Evolutionary conservation across 2,113 vertebrate genomes (phyloP).

Genomic region (Hippocampus zosterae): DNA sequence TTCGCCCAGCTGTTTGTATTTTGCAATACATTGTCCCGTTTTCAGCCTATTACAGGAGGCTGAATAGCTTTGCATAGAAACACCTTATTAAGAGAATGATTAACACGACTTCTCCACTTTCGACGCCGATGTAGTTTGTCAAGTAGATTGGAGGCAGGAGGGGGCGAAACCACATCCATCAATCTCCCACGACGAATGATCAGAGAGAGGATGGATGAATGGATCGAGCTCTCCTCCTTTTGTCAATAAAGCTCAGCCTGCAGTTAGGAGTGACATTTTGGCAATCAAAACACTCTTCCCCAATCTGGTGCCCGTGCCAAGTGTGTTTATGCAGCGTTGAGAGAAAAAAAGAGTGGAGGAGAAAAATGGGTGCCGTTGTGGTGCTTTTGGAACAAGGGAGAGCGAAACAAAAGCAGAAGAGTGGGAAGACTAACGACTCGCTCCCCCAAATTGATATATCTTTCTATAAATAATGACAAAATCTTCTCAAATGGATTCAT

Average conservation of each 20-base stretch:
- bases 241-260: conserved; percentile 73
- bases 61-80: conserved; percentile 77
- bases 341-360: background rate
- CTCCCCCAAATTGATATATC: conserved; percentile 84
- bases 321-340: conserved; percentile 27
- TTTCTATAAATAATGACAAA: conserved; percentile 91
- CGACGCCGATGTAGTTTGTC: conserved; percentile 76
- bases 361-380: conserved; percentile 56
- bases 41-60: conserved; percentile 49
- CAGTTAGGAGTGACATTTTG: conserved; percentile 75
- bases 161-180: conserved; percentile 62
- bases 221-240: conserved; percentile 57
- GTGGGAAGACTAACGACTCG: conserved; percentile 79
- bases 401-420: conserved; percentile 56
- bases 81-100: conserved; percentile 78
- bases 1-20: background rate
- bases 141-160: conserved; percentile 69
- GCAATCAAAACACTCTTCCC: conserved; percentile 70
- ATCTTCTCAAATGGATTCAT: conserved; percentile 88
- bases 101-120: conserved; percentile 74
- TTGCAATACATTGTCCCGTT: background rate
- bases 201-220: conserved; percentile 34
- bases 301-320: conserved; percentile 42
- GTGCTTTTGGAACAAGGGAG: conserved; percentile 58
- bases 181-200: conserved; percentile 63